A percentile compares a stretch with the other conserved stretches of the same genome.
phyloP scores from a whole-genome alignment of 2,797 vertebrate species.

The Pithecia hirsuta region DNA sequence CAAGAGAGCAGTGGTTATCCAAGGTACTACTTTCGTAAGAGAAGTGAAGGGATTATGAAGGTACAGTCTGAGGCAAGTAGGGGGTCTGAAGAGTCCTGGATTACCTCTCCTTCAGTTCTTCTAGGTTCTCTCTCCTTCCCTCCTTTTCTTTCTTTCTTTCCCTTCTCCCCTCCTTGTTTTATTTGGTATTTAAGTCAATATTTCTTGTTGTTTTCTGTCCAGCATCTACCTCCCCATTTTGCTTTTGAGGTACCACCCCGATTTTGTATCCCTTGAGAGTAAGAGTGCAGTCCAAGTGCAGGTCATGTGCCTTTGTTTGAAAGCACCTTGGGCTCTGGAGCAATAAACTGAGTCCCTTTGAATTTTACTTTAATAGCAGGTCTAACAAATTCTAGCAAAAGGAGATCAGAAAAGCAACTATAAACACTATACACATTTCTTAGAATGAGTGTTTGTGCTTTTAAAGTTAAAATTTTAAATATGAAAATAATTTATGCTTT shows the following conservation, averaged over 20 bases:
- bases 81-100: background rate
- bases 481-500: background rate
- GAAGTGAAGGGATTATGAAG: background rate
- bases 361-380: background rate
- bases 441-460: background rate
- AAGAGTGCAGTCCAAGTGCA: background rate
- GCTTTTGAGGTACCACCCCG: background rate
- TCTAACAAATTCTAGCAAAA: background rate
- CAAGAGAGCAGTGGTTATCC: background rate
- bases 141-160: background rate
- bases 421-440: background rate
- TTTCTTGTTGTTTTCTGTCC: background rate
- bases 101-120: background rate
- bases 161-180: background rate
- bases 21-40: background rate
- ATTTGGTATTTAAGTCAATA: background rate
- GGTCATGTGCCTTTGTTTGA: background rate
- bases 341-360: background rate
- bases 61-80: background rate
- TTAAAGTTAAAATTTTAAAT: background rate
- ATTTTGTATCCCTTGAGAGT: background rate
- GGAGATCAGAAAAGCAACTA: background rate
- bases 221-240: background rate
- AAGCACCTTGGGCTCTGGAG: background rate
- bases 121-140: background rate